Base-by-base conservation (phyloP, 1,140 invertebrate species). In the Pseudomyrmex gracilis region DNA sequence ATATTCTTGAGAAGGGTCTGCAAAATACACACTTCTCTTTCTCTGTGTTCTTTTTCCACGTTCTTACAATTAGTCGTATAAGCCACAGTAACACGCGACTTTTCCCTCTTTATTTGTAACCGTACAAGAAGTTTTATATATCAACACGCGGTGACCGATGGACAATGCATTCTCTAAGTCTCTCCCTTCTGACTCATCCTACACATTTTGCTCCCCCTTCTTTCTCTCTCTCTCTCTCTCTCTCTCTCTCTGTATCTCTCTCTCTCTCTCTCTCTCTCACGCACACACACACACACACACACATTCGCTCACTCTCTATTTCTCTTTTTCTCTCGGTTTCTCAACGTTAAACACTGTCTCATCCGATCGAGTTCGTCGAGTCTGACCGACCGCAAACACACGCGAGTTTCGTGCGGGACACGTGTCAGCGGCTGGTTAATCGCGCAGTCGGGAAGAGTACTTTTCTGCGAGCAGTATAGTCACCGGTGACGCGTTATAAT, bases 351-450 rank as follows among this genome's bases (percentile, higher is more conserved):
- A 45, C 74, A 71, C 74, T 76, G 83, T 60, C 67, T 80, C 74
- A 45, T 43, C 49, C 55, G 64, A 53, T 57, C 83, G 61, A 61
- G 80, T 20, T 70, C 60, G 78, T 82, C 76, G 73, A 61, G 78
- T 74, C 78, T 78, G 45, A 74, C 78, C 82, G 45, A 74, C 53
- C 57, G 85, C 58, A 80, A 71, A 87, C 86, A 83, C 87, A 89
- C 83, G 76, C 87, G 73, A 85, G 84, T 84, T 84, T 89, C 84
- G 88, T 87, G 80, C 73, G 71, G 17, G 85, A 90, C 90, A 91
- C 90, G 90, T 91, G 90, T 91, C 87, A 77, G 73, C 90, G 88
- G 88, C 88, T 89, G 89, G 76, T 90, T 87, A 91, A 90, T 85
- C 88, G 77, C 88, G 77, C 71, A 76, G 77, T 74, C 68, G 68